phyloP scores from a whole-genome alignment of 2,797 vertebrate species.

The Centropyge bicolor region DNA sequence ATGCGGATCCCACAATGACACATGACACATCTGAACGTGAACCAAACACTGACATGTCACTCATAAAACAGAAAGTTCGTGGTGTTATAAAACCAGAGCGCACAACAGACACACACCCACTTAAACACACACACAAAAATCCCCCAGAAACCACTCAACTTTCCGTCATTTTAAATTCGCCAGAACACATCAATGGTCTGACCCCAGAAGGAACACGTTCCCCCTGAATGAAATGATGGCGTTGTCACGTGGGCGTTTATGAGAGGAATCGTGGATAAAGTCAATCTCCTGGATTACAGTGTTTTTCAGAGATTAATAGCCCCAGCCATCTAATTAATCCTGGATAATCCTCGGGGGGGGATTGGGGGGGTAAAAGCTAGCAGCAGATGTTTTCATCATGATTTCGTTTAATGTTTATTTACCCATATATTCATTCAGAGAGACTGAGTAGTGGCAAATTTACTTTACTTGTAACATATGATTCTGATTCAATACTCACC shows the following conservation, averaged over 20 bases:
- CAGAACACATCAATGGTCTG: constrained; percentile 25
- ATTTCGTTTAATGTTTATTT: constrained; percentile 52
- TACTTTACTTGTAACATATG: neutral
- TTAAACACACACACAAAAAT: constrained; percentile 20
- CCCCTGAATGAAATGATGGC: constrained; percentile 47
- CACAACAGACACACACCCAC: neutral
- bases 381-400: constrained; percentile 51
- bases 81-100: constrained; percentile 1
- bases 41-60: neutral
- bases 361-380: constrained; percentile 5
- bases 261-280: constrained; percentile 63
- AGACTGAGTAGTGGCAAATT: neutral
- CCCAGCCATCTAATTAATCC: constrained; percentile 75
- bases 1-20: neutral
- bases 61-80: constrained; percentile 21
- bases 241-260: constrained; percentile 63
- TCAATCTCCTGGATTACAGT: constrained; percentile 75
- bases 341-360: constrained; percentile 63
- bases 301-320: constrained; percentile 75
- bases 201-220: constrained; percentile 26
- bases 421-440: constrained; percentile 40
- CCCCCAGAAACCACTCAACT: constrained; percentile 37
- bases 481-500: constrained; percentile 27
- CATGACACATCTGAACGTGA: neutral
- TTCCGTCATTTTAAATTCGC: constrained; percentile 10